Conservation (phyloP, 1,140 invertebrate species). For the Tetramorium simillimum region DNA sequence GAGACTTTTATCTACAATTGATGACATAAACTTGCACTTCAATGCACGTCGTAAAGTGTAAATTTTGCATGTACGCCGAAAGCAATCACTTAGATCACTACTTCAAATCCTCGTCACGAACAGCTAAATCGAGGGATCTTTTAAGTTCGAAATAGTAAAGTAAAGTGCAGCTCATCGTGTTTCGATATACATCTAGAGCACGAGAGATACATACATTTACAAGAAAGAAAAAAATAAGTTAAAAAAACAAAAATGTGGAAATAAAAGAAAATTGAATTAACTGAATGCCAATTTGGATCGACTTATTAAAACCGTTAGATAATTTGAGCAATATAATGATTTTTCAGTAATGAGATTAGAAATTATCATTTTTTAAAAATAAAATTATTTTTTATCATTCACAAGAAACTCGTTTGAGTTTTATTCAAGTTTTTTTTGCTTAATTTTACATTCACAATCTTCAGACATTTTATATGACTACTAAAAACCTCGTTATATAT, state of each 20-base stretch:
- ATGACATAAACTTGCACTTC: constrained; percentile 15
- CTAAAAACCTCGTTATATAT: neutral
- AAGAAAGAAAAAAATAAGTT: neutral
- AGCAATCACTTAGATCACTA: constrained; percentile 66
- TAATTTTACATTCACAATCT: neutral
- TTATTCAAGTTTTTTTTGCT: neutral
- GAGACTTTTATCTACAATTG: neutral
- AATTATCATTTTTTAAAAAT: neutral
- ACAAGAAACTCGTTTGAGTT: neutral
- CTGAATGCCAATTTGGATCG: neutral
- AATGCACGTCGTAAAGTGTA: neutral
- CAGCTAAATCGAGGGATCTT: constrained; percentile 39
- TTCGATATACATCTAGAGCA: neutral
- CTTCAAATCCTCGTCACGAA: constrained; percentile 65
- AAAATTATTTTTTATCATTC: neutral
- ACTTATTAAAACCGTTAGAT: neutral
- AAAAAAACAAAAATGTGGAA: neutral
- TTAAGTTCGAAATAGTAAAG: constrained; percentile 40
- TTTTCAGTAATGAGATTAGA: neutral
- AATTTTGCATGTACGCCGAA: constrained; percentile 48
- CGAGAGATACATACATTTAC: constrained; percentile 8
- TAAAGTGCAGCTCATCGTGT: constrained; percentile 6
- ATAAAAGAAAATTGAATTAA: neutral
- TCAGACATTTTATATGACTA: neutral
- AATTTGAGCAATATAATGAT: neutral